Base-by-base conservation (phyloP, 2,797 vertebrate species). In the Rachycentron canadum region DNA sequence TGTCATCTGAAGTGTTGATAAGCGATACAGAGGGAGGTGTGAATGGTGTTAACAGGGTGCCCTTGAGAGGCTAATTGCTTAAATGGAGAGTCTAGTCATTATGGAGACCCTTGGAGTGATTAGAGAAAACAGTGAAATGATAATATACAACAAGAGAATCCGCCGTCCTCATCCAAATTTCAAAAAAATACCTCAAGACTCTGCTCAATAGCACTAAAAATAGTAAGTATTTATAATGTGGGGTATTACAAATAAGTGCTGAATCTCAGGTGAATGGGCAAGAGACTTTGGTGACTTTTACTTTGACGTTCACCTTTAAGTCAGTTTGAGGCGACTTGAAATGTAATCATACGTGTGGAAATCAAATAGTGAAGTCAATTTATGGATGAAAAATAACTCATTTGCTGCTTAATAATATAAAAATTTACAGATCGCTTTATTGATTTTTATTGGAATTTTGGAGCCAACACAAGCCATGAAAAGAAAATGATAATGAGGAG, bases 1-100 rank as follows among this genome's bases (percentile, higher is more conserved):
- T 76, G 62, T 87, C 79, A 84, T 88, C 25, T 65, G 34, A 84
- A 83, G 88, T 88, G 88, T 89, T 92, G 87, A 89, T 91, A 84
- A 86, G 86, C 79, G 86, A 86, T 79, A 87, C 73, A 68, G 83
- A 81, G 60, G 86, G 80, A 86, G 65, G 80, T 87, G 83, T 86
- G 86, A 89, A 85, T 64, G 84, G 86, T 84, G 88, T 79, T 87
- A 91, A 84, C 86, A 85, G 78, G 82, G 78, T 78, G 85, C 85
- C 76, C 80, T 30, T 14, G 79, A 86, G 86, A 89, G 82, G 85
- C 79, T 91, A 87, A 91, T 73, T 75, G 72, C 83, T 91, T 88
- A 86, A 89, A 88, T 80, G 68, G 79, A 88, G 74, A 80, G 81
- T 80, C 19, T 66, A 69, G 40, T 86, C 78, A 88, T 89, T 78